Evolutionary conservation across 1,140 invertebrate species (phyloP).

Genomic region (Papilio glaucus): DNA sequence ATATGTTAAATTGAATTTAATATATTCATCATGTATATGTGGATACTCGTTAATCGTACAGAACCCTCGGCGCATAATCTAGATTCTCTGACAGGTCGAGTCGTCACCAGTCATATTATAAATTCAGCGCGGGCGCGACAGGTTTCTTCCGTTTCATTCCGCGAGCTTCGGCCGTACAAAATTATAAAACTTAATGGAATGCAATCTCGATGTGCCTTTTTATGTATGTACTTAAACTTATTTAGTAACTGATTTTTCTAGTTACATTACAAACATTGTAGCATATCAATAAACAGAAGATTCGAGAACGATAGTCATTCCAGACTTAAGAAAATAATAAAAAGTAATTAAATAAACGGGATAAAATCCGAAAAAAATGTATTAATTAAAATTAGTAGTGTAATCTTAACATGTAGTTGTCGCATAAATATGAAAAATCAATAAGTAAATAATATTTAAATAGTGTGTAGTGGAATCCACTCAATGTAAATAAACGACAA

Average conservation of each 20-base stretch:
- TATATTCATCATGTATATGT: constrained; percentile 26
- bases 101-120: constrained; percentile 62
- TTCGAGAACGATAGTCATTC: too few species aligned
- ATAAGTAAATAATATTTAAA: neutral
- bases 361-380: too few species aligned
- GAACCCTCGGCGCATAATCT: constrained; percentile 52
- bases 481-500: constrained; percentile 55
- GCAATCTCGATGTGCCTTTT: constrained; percentile 14
- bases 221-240: neutral
- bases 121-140: constrained; percentile 52
- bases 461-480: constrained; percentile 40
- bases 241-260: neutral
- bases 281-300: neutral
- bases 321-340: too few species aligned
- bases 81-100: constrained; percentile 55
- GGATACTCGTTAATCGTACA: constrained; percentile 42
- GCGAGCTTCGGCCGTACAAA: constrained; percentile 25
- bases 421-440: neutral
- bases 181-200: constrained; percentile 24
- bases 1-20: constrained; percentile 8
- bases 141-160: constrained; percentile 53
- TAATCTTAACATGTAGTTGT: too few species aligned
- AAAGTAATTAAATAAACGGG: too few species aligned
- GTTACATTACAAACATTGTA: neutral
- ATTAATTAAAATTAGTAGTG: too few species aligned